These are phyloP conservation scores for Athalia cordata DNA, from an alignment of 2,888 invertebrate genomes.

Conservation along the genomic window DNA sequence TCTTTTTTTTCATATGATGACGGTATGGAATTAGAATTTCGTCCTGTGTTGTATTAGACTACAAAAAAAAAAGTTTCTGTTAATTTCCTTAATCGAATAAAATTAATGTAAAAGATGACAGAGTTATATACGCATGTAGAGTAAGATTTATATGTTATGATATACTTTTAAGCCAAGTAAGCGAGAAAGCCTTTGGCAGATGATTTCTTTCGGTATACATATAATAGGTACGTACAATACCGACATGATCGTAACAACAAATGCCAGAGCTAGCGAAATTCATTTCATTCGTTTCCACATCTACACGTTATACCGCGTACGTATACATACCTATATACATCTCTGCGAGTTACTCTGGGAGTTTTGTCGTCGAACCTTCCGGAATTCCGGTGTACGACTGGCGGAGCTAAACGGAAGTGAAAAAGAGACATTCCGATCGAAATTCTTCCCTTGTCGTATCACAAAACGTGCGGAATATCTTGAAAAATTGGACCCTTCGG, in stretches of 20 bases:
- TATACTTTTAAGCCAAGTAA: no score
- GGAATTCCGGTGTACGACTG: slow-evolving; percentile 25
- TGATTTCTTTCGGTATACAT: no score
- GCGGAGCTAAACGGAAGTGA: slow-evolving; percentile 29
- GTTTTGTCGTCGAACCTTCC: slow-evolving; percentile 3
- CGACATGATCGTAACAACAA: not conserved
- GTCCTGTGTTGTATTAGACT: no score
- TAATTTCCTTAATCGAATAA: no score
- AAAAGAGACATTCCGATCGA: slow-evolving; percentile 33
- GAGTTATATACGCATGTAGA: not conserved
- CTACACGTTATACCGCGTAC: not conserved
- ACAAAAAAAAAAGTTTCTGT: no score
- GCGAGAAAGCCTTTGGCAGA: not conserved
- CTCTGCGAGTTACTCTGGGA: no score
- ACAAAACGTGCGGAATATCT: slow-evolving; percentile 1
- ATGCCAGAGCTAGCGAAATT: not conserved
- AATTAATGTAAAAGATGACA: no score
- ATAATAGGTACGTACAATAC: not conserved
- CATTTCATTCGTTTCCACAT: slow-evolving; percentile 4
- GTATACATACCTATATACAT: not conserved
- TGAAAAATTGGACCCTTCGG: slow-evolving; percentile 5
- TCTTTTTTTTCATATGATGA: not conserved
- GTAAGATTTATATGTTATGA: not conserved
- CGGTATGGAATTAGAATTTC: no score
- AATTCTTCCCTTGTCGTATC: slow-evolving; percentile 27